These are phyloP conservation scores for Caenorhabditis brenneri DNA, from an alignment of 1,140 invertebrate genomes.

Conservation along the genomic window DNA sequence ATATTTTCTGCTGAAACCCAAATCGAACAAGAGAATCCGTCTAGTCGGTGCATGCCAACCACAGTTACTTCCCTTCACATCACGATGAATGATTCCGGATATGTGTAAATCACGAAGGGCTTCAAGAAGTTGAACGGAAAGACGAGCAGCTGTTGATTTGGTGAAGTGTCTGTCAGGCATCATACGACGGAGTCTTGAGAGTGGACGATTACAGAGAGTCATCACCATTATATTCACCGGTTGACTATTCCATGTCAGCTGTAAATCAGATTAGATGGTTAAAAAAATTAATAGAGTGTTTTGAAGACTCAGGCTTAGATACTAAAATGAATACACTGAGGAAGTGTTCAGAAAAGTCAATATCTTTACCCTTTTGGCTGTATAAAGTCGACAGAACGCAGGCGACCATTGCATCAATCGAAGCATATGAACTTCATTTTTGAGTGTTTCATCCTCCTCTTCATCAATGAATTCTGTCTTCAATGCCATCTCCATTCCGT, in stretches of 20 bases:
- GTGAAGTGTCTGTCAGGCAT: conserved; percentile 34
- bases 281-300: no score
- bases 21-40: conserved; percentile 44
- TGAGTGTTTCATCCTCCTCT: neutral
- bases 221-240: conserved; percentile 50
- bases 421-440: conserved; percentile 44
- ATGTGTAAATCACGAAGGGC: conserved; percentile 47
- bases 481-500: conserved; percentile 40
- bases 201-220: conserved; percentile 36
- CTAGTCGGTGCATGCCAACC: conserved; percentile 28
- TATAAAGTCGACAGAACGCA: conserved; percentile 46
- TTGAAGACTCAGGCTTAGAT: no score
- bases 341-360: neutral
- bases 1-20: conserved; percentile 50
- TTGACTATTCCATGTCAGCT: neutral
- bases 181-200: conserved; percentile 26
- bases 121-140: conserved; percentile 44
- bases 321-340: no score
- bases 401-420: conserved; percentile 48
- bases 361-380: conserved; percentile 18
- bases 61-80: conserved; percentile 50
- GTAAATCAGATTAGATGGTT: no score
- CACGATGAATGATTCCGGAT: conserved; percentile 50
- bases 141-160: conserved; percentile 42
- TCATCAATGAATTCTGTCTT: conserved; percentile 47